These are phyloP conservation scores for Cybosia mesomella DNA, from an alignment of 2,888 invertebrate genomes.

Conservation along the genomic window DNA sequence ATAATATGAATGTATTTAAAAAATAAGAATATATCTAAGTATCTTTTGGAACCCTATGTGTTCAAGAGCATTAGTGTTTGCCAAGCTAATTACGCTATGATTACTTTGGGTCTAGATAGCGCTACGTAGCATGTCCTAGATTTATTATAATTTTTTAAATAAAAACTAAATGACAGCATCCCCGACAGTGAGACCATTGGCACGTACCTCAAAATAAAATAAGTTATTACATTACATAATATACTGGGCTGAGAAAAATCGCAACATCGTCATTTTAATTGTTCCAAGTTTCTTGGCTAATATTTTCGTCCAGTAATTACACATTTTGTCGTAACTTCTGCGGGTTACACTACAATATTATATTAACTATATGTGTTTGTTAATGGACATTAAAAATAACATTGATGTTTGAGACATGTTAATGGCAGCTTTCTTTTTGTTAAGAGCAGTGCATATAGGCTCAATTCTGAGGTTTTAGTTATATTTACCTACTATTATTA, in stretches of 20 bases:
- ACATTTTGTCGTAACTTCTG: neutral
- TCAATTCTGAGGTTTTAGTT: neutral
- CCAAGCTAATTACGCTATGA: too few species aligned
- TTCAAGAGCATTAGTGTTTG: too few species aligned
- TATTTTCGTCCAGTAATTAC: neutral
- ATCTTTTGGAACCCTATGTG: too few species aligned
- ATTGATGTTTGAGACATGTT: constrained; percentile 4
- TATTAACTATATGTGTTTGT: neutral
- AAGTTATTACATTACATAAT: neutral
- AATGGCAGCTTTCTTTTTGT: constrained; percentile 11
- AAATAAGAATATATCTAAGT: too few species aligned
- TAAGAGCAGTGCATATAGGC: constrained; percentile 3
- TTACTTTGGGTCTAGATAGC: too few species aligned
- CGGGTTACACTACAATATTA: neutral
- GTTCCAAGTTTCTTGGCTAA: neutral
- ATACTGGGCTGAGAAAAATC: neutral
- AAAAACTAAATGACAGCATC: too few species aligned
- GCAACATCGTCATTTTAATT: neutral
- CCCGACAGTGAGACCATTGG: too few species aligned
- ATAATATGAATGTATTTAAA: too few species aligned
- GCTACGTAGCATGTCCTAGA: too few species aligned
- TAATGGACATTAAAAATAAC: constrained; percentile 1
- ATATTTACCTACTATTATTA: too few species aligned
- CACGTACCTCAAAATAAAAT: neutral
- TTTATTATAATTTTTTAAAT: too few species aligned